Conservation (phyloP, 2,797 vertebrate species). For the Characodon lateralis region DNA sequence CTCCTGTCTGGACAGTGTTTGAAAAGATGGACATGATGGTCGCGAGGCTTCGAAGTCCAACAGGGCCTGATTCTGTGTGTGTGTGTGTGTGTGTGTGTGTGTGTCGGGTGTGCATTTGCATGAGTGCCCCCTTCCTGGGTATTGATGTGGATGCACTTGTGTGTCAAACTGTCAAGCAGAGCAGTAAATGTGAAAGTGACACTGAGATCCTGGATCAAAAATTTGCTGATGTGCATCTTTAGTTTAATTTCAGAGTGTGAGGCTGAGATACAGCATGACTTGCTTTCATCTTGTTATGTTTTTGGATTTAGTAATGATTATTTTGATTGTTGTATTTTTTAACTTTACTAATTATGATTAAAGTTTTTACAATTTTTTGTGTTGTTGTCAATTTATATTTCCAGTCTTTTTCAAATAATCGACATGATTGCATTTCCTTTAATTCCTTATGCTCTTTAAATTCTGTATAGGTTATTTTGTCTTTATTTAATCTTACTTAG, state of each 20-base stretch:
- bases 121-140: conserved; percentile 41
- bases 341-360: background rate
- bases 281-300: background rate
- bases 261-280: background rate
- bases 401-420: background rate
- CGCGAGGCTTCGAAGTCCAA: conserved; percentile 72
- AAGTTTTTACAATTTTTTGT: background rate
- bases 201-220: conserved; percentile 58
- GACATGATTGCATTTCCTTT: background rate
- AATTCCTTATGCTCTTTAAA: background rate
- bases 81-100: background rate
- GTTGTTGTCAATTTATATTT: background rate
- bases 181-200: conserved; percentile 65
- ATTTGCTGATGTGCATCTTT: conserved; percentile 46
- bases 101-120: conserved; percentile 15
- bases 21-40: conserved; percentile 80
- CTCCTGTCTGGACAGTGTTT: conserved; percentile 77
- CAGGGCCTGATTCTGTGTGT: conserved; percentile 34
- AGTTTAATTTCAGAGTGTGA: background rate
- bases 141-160: conserved; percentile 48
- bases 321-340: background rate
- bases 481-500: background rate
- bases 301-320: background rate
- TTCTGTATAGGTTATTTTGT: background rate
- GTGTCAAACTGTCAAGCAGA: conserved; percentile 70